Base-by-base conservation (phyloP, 92 coral and sea anemone species). In the Pocillopora grandis region DNA sequence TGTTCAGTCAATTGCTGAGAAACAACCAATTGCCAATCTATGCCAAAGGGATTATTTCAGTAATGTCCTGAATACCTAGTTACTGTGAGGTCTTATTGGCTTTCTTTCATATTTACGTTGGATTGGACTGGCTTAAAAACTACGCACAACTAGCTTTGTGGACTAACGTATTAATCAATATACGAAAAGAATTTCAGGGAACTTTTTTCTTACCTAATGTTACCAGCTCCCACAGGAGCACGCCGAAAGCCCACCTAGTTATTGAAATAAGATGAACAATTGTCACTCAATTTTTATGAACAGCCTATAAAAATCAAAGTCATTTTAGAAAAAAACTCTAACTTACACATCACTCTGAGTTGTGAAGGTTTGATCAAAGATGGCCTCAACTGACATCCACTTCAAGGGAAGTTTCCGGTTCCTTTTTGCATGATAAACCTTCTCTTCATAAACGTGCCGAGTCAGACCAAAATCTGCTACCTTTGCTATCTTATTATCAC, bases 321-420 rank as follows among this genome's bases (percentile, higher is more conserved):
- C 18, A 58, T 27, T 36, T 36, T 57, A n/a, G 37, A 12, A 57
- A 12, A 57, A 2, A 33, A 8, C 14, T 12, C 35, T 10, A 36
- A 85, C 94, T 91, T 56, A 93, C 94, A 93, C 97, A 13, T 93
- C 97, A 49, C 97, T 93, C 76, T 93, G 89, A 0, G 80, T 12
- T 49, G 97, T 93, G 61, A 93, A 93, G 2, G 80, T 87, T 72
- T 93, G 97, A 71, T 93, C 94, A 81, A 93, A 93, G 71, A 93
- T 93, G 82, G 97, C 97, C 75, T 93, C 97, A 27, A 90, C 80
- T 13, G 95, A 91, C 97, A 93, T 93, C 97, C 97, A 93, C 63
- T 93, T 93, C 42, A 93, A 58, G 1, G 97, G 97, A 5, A 93
- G 91, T 71, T 80, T 92, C 49, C 97, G 84, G 86, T 69, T 87